Evolutionary conservation across 1,140 invertebrate species (phyloP).

Genomic region (Caenorhabditis remanei): DNA sequence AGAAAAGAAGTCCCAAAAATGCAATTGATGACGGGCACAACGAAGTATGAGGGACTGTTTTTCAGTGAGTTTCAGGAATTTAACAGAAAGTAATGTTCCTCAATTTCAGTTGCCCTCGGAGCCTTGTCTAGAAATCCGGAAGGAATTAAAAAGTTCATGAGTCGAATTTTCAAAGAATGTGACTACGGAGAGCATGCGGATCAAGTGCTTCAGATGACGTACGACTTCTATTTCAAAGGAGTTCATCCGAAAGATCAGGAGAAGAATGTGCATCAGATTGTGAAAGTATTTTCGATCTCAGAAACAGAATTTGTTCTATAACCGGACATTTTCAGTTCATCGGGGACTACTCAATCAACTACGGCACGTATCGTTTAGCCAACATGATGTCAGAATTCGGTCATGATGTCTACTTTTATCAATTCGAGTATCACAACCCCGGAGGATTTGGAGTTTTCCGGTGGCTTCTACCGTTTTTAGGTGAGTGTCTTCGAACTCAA

Average conservation of each 20-base stretch:
- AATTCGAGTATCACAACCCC: conserved; percentile 93
- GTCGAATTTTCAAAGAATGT: conserved; percentile 40
- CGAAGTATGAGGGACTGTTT: conserved; percentile 62
- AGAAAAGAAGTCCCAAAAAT: conserved; percentile 54
- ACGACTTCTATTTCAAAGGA: conserved; percentile 50
- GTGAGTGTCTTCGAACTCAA: conserved; percentile 2
- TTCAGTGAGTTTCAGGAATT: conserved; percentile 59
- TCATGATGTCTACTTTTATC: conserved; percentile 85
- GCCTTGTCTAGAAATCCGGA: conserved; percentile 34
- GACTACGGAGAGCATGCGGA: conserved; percentile 54
- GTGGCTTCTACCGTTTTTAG: conserved; percentile 55
- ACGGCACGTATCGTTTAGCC: conserved; percentile 35
- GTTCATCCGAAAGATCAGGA: conserved; percentile 57
- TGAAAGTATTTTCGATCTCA: not conserved
- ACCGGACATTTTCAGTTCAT: conserved; percentile 39
- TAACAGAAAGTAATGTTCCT: not conserved
- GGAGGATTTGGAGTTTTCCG: conserved; percentile 81
- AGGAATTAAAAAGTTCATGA: conserved; percentile 54
- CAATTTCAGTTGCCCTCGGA: conserved; percentile 47
- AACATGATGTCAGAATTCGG: conserved; percentile 42
- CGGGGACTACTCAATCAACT: conserved; percentile 51
- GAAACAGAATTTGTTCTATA: not conserved
- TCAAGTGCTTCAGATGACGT: not conserved
- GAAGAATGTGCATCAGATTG: conserved; percentile 15
- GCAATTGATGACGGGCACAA: conserved; percentile 61